Evolutionary conservation across 2,113 vertebrate genomes (phyloP).

Genomic region (Morone saxatilis): DNA sequence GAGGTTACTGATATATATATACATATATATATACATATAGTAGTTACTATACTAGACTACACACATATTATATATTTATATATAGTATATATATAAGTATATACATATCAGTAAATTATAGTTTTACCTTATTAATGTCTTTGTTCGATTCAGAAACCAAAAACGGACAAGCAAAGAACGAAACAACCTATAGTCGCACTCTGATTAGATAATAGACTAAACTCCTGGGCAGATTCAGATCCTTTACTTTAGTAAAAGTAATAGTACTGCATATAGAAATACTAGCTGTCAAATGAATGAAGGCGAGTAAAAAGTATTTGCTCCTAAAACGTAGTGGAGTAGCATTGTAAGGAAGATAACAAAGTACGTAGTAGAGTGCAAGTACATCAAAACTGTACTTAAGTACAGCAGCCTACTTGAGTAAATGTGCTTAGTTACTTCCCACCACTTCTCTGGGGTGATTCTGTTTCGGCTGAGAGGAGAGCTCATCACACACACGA

Average conservation of each 20-base stretch:
- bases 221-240: neutral
- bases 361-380: neutral
- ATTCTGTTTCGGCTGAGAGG: slow-evolving; percentile 21
- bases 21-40: too few relatives aligned
- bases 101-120: too few relatives aligned
- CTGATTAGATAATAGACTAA: neutral
- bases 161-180: neutral
- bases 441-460: neutral
- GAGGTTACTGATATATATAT: neutral
- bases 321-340: neutral
- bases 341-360: neutral
- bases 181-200: neutral
- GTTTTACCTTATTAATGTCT: neutral
- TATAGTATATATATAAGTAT: too few relatives aligned
- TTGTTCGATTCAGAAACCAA: neutral
- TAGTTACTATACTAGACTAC: too few relatives aligned
- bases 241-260: neutral
- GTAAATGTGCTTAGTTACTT: slow-evolving; percentile 11
- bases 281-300: neutral
- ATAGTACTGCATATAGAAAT: neutral
- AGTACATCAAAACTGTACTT: neutral
- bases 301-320: neutral
- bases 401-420: too few relatives aligned
- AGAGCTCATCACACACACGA: slow-evolving; percentile 27
- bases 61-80: too few relatives aligned